phyloP scores from a whole-genome alignment of 2,113 vertebrate genomes.

The Gallinago paraguaiae region DNA sequence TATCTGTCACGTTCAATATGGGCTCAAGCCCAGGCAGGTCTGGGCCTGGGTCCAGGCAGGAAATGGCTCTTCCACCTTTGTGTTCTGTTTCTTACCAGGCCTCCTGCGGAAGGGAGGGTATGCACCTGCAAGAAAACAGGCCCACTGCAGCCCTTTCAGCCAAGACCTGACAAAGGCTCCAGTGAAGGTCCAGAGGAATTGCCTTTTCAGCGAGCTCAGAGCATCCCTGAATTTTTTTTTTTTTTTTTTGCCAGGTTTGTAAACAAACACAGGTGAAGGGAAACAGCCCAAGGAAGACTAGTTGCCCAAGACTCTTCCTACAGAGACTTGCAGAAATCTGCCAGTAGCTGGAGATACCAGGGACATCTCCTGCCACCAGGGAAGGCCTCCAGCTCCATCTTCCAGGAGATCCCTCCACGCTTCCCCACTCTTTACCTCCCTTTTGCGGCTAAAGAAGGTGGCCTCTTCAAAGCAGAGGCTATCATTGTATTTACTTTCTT shows the following conservation, averaged over 20 bases:
- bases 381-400: background rate
- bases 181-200: background rate
- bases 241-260: conserved; percentile 29
- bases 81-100: background rate
- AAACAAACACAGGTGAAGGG: conserved; percentile 15
- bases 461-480: conserved; percentile 40
- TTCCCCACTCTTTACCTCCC: conserved; percentile 23
- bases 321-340: background rate
- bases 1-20: background rate
- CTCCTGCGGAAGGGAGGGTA: background rate
- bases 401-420: background rate
- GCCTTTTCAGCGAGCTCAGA: conserved; percentile 5
- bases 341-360: background rate
- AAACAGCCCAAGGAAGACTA: too few relatives aligned
- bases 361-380: background rate
- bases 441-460: conserved; percentile 54
- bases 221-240: conserved; percentile 31
- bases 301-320: background rate
- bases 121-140: background rate
- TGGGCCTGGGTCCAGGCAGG: background rate
- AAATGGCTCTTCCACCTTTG: background rate
- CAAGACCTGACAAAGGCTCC: background rate
- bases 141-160: conserved; percentile 14
- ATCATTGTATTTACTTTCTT: background rate
- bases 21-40: background rate